A percentile compares a stretch with the other conserved stretches of the same genome.
Conservation (phyloP, 1,140 invertebrate species). For the Tetramorium parvispinum region DNA sequence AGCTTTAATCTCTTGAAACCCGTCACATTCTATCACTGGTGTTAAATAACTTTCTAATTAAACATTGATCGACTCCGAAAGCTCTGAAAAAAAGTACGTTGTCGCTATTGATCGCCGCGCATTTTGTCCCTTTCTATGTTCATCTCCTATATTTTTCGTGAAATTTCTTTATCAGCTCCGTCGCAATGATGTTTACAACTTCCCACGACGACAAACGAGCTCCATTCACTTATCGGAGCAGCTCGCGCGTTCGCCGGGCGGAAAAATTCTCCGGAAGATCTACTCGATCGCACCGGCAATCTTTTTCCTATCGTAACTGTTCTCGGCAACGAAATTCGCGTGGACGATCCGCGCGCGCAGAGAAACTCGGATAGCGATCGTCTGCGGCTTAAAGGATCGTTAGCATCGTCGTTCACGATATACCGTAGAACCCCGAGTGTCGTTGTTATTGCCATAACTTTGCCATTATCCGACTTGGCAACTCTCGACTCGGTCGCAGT, state of each 20-base stretch:
- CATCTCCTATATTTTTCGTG: not conserved
- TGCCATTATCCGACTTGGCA: conserved; percentile 79
- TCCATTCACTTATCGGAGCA: conserved; percentile 36
- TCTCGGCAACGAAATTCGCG: conserved; percentile 29
- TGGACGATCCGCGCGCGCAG: conserved; percentile 19
- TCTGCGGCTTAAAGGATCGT: conserved; percentile 74
- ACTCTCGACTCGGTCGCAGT: conserved; percentile 67
- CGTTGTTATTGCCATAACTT: conserved; percentile 76
- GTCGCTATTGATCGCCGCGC: not conserved
- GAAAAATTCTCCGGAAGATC: conserved; percentile 38
- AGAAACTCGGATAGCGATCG: conserved; percentile 30
- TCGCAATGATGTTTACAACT: conserved; percentile 53
- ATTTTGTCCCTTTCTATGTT: not conserved
- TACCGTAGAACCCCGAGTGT: conserved; percentile 47
- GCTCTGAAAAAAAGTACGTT: not conserved
- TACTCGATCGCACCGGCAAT: conserved; percentile 47
- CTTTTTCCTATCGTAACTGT: conserved; percentile 35
- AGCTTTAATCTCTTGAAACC: not conserved
- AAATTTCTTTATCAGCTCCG: conserved; percentile 47
- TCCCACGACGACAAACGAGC: conserved; percentile 47
- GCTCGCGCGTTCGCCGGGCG: not conserved
- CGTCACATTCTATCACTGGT: not conserved
- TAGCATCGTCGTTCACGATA: conserved; percentile 71
- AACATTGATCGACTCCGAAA: conserved; percentile 2
- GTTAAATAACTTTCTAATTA: conserved; percentile 29